Evolutionary conservation across 2,113 vertebrate genomes (phyloP).

Genomic region (rat (Rattus norvegicus)): DNA sequence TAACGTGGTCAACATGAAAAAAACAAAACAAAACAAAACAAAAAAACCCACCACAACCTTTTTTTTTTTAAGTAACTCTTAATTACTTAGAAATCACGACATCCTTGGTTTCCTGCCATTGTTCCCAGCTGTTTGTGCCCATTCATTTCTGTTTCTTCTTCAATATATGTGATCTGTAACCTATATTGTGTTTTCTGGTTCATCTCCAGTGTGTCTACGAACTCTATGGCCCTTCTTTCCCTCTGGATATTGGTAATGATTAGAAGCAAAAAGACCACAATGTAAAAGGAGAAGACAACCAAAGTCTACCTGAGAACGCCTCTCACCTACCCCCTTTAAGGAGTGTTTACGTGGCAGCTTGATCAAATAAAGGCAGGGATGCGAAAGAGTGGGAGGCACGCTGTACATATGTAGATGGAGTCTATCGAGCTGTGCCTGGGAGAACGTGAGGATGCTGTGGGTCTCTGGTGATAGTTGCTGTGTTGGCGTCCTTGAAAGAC

Average conservation of each 20-base stretch:
- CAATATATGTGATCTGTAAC: slow-evolving; percentile 10
- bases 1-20: not conserved
- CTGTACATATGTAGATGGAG: not conserved
- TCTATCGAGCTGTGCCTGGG: not conserved
- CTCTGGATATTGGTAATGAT: not conserved
- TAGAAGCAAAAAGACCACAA: not conserved
- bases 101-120: slow-evolving; percentile 56
- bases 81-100: slow-evolving; percentile 60
- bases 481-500: not conserved
- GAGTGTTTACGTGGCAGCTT: not conserved
- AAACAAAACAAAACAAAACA: not conserved
- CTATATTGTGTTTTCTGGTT: slow-evolving; percentile 17
- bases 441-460: not conserved
- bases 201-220: not conserved
- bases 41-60: not conserved
- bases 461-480: not conserved
- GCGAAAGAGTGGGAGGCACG: not conserved
- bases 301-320: not conserved
- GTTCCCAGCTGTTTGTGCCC: slow-evolving; percentile 2
- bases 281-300: slow-evolving; percentile 6
- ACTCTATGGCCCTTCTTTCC: not conserved
- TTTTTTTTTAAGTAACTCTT: slow-evolving; percentile 23
- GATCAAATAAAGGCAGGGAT: not conserved
- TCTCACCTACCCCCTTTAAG: not conserved
- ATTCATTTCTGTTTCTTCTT: slow-evolving; percentile 57